These are phyloP conservation scores for Volucella inflata DNA, from an alignment of 2,888 invertebrate species.

Conservation along the genomic window DNA sequence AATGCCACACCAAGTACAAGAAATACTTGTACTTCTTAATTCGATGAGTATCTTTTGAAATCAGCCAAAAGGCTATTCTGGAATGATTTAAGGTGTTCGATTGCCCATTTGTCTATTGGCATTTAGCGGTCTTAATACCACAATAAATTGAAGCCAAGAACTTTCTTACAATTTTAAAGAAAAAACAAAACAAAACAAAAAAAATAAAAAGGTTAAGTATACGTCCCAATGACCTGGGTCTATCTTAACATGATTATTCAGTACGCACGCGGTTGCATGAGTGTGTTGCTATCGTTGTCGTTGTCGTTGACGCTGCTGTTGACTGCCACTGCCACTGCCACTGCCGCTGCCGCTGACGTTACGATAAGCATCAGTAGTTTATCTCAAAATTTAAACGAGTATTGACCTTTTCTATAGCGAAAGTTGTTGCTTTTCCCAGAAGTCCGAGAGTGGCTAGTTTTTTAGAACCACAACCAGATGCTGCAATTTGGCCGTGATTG, in stretches of 20 bases:
- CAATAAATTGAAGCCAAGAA: slow-evolving; percentile 32
- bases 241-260: slow-evolving; percentile 37
- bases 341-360: neutral
- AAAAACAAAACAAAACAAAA: neutral
- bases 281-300: neutral
- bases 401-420: slow-evolving; percentile 57
- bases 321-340: neutral
- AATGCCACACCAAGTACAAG: neutral
- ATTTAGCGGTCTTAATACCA: slow-evolving; percentile 31
- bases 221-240: slow-evolving; percentile 45
- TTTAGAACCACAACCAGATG: slow-evolving; percentile 43
- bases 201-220: slow-evolving; percentile 52
- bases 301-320: neutral
- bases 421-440: slow-evolving; percentile 54
- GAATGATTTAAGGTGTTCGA: slow-evolving; percentile 26
- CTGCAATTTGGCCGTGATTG: slow-evolving; percentile 55
- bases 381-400: slow-evolving; percentile 22
- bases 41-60: slow-evolving; percentile 35
- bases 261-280: slow-evolving; percentile 34
- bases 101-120: slow-evolving; percentile 51
- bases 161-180: neutral
- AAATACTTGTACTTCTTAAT: slow-evolving; percentile 37
- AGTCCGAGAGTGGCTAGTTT: slow-evolving; percentile 1
- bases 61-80: slow-evolving; percentile 18
- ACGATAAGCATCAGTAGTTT: slow-evolving; percentile 30